Evolutionary conservation across 2,797 vertebrate species (phyloP), one percentile per base, ranked within the genome.

Genomic region (Scarus forsteni): DNA sequence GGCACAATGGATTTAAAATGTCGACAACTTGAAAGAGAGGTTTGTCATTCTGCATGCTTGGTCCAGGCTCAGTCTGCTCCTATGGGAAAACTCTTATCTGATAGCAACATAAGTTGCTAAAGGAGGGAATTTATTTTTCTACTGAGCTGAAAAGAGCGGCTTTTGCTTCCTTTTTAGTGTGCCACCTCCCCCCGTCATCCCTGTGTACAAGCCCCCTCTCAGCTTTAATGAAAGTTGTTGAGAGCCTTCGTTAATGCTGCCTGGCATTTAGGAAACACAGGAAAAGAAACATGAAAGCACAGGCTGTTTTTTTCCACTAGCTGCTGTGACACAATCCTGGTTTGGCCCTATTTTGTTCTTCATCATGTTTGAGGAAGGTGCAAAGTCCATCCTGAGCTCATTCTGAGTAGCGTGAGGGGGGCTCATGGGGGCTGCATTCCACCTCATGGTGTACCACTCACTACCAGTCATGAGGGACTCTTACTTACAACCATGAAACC

Each of bases 361-460:
- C 75, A 5, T 71, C 69, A 54, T 46, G 57, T 59, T 8, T 16
- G 67, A 65, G 66, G 56, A 89, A 86, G 77, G 83, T 79, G 73
- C 80, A n/a, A 83, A 90, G 85, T 89, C 89, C 75, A 77, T 70
- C 79, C 81, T 68, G 79, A 80, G 50, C 60, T 53, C 50, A 68
- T 34, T 75, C 27, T 57, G 58, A 54, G 68, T 12, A 59, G 67
- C 27, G 3, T 46, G 61, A 54, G 76, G 77, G 43, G 77, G 83
- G 55, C 66, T 56, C 50, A 6, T 48, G 73, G 70, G 79, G 79
- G 67, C 60, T 57, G 66, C 88, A 92, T 92, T 91, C 91, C 85
- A 75, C 59, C 78, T 84, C 78, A 65, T 11, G 46, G 56, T 64
- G 90, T 92, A 89, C 91, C 92, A 83, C 55, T 87, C 91, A 66